Conservation (phyloP, 53 echinoderm and acorn worm species). For the Glandiceps talaboti region DNA sequence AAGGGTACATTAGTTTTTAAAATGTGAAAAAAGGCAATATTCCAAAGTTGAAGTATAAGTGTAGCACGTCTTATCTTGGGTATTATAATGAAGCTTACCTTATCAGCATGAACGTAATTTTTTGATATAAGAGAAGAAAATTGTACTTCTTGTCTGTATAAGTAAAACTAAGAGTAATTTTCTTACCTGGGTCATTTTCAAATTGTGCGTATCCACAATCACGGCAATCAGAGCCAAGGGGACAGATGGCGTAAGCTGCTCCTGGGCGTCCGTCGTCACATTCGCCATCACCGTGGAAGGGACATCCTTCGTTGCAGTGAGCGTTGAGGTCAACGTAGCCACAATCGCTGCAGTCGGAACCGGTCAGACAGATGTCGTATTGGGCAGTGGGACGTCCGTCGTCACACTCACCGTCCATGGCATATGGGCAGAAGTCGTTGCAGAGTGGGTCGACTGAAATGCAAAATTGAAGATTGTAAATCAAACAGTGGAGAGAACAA, state of each 20-base stretch:
- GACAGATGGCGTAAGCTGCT: not conserved
- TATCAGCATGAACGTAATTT: no score
- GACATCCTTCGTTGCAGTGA: conserved; percentile 5
- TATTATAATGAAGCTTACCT: no score
- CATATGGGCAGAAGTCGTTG: not conserved
- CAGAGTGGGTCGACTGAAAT: not conserved
- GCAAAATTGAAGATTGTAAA: not conserved
- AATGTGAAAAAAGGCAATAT: no score
- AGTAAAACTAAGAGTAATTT: no score
- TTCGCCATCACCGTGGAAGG: conserved; percentile 4
- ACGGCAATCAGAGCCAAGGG: conserved; percentile 2
- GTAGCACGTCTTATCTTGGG: no score
- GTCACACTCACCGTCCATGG: not conserved
- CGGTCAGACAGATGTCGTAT: conserved; percentile 19
- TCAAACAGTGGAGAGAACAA: no score
- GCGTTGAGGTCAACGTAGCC: not conserved
- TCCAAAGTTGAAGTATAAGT: no score
- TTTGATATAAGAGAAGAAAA: no score
- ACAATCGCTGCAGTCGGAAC: conserved; percentile 2
- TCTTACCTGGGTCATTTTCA: not conserved
- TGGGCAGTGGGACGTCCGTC: conserved; percentile 7
- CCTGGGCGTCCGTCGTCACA: conserved; percentile 17
- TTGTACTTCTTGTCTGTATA: no score
- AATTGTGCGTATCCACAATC: not conserved
- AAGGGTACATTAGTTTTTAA: no score